Conservation (phyloP, 2,797 vertebrate species). For the Smutsia gigantea region DNA sequence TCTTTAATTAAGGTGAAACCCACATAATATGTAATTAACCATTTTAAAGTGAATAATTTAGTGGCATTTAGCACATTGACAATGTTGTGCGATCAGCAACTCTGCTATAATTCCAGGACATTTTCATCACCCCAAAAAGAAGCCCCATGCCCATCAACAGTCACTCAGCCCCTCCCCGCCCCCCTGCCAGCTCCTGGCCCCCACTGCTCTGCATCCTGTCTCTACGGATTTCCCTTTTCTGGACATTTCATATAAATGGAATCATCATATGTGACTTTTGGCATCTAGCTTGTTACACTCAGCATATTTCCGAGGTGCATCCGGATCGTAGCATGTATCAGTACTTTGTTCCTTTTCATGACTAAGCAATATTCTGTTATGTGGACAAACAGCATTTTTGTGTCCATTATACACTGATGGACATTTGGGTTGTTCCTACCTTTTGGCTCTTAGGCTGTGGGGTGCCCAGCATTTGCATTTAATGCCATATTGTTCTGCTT, state of each 20-base stretch:
- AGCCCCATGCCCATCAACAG: not conserved
- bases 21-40: not conserved
- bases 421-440: not conserved
- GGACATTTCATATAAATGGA: not conserved
- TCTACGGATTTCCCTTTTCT: not conserved
- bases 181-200: not conserved
- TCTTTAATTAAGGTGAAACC: not conserved
- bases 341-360: not conserved
- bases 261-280: not conserved
- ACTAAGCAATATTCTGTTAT: not conserved
- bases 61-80: not conserved
- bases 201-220: not conserved
- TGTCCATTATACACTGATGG: not conserved
- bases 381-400: not conserved
- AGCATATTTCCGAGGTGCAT: not conserved
- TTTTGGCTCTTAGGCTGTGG: not conserved
- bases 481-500: not conserved
- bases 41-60: not conserved
- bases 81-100: not conserved
- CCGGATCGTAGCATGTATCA: rapidly evolving
- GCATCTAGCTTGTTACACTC: not conserved
- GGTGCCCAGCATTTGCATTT: not conserved
- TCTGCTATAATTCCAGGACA: not conserved
- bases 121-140: not conserved
- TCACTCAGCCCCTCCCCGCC: not conserved